Conservation (phyloP, 2,113 vertebrate species). For the Lutjanus erythropterus region DNA sequence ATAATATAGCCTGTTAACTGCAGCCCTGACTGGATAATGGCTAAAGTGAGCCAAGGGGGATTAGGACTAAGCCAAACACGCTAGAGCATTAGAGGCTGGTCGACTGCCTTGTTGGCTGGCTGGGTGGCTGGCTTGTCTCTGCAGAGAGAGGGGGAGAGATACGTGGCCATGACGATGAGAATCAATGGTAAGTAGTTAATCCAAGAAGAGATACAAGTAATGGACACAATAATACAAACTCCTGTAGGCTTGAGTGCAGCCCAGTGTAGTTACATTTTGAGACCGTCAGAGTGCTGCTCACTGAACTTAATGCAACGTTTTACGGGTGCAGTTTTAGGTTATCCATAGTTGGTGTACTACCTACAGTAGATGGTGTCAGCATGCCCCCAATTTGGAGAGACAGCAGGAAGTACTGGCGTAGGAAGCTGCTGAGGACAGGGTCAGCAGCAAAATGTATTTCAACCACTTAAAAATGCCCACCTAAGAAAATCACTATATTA, state of each 20-base stretch:
- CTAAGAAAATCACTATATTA: no score
- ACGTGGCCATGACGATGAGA: slow-evolving; percentile 13
- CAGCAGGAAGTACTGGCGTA: no score
- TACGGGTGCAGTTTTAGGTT: background rate
- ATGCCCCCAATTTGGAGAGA: no score
- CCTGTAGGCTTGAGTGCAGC: background rate
- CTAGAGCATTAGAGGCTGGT: slow-evolving; percentile 67
- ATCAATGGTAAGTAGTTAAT: slow-evolving; percentile 44
- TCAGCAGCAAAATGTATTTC: no score
- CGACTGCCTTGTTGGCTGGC: slow-evolving; percentile 59
- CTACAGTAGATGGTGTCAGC: no score
- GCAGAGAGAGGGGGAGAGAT: slow-evolving; percentile 34
- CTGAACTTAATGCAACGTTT: background rate
- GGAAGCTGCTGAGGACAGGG: no score
- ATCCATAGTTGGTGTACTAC: no score
- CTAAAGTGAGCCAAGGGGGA: slow-evolving; percentile 79
- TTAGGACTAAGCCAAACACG: slow-evolving; percentile 77
- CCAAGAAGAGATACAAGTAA: background rate
- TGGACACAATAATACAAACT: slow-evolving; percentile 9
- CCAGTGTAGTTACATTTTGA: background rate
- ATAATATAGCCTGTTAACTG: slow-evolving; percentile 81
- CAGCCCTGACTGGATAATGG: slow-evolving; percentile 75
- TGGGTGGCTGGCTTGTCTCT: slow-evolving; percentile 59
- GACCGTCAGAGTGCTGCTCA: background rate
- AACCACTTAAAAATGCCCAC: no score